These are phyloP conservation scores for Romanogobio albipinnatus DNA, from an alignment of 2,113 vertebrate species.

Conservation along the genomic window DNA sequence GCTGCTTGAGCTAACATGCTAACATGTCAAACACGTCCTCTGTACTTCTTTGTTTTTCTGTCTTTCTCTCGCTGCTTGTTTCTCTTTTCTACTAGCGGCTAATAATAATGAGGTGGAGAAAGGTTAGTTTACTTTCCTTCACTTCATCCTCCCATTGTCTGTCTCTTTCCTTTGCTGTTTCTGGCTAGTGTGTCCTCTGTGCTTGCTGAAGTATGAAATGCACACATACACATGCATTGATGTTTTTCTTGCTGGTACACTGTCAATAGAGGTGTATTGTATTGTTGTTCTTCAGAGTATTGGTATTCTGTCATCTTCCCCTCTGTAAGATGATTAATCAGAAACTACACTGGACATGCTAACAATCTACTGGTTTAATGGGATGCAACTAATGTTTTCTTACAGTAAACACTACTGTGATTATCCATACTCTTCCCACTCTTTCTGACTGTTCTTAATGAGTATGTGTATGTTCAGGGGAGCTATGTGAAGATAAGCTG, in stretches of 20 bases:
- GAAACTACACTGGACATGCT: background rate
- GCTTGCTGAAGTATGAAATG: slow-evolving; percentile 15
- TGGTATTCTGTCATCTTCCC: slow-evolving; percentile 6
- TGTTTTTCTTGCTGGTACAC: background rate
- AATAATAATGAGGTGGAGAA: slow-evolving; percentile 99
- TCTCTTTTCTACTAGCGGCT: slow-evolving; percentile 88
- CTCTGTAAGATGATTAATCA: slow-evolving; percentile 7
- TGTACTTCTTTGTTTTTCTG: slow-evolving; percentile 61
- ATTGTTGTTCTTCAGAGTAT: background rate
- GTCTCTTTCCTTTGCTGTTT: background rate
- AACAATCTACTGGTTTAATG: slow-evolving; percentile 1
- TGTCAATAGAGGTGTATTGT: slow-evolving; percentile 4
- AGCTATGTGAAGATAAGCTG: slow-evolving; percentile 95
- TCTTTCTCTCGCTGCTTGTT: slow-evolving; percentile 56
- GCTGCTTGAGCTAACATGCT: slow-evolving; percentile 67
- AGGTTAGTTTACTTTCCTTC: slow-evolving; percentile 87
- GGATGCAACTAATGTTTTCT: background rate
- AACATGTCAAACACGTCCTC: slow-evolving; percentile 60
- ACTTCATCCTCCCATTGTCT: slow-evolving; percentile 32
- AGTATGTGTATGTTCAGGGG: slow-evolving; percentile 75
- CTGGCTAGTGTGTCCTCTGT: slow-evolving; percentile 12
- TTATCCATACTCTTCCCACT: background rate
- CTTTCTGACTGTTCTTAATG: slow-evolving; percentile 47
- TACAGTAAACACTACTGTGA: background rate
- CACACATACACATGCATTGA: background rate